Evolutionary conservation across 1,140 invertebrate species (phyloP).

Genomic region (Eulimnadia texana): DNA sequence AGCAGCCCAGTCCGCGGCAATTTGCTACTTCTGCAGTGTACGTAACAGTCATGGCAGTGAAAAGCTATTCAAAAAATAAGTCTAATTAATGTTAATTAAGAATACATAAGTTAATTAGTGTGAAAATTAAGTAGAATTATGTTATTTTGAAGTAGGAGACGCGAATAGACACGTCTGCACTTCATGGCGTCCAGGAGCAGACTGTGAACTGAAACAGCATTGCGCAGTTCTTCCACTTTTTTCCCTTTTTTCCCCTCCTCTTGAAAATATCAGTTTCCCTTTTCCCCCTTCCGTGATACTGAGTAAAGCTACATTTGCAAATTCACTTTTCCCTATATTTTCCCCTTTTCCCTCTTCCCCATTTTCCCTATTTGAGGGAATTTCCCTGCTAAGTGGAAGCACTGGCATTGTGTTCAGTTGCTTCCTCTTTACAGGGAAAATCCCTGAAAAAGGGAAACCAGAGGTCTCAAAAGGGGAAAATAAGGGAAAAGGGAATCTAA

Average conservation of each 20-base stretch:
- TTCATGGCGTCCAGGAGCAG: background rate
- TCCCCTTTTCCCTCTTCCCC: background rate
- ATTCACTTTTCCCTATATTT: background rate
- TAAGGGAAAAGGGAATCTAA: no score
- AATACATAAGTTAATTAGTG: background rate
- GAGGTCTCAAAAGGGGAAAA: no score
- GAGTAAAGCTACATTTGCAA: background rate
- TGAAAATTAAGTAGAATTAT: background rate
- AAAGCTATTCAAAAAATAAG: background rate
- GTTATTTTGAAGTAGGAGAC: background rate
- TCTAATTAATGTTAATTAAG: background rate
- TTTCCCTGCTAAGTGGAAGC: no score
- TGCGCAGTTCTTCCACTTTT: background rate
- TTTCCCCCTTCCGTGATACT: no score
- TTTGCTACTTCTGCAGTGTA: slow-evolving; percentile 33
- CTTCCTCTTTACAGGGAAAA: no score
- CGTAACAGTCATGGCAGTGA: slow-evolving; percentile 29
- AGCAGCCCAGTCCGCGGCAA: slow-evolving; percentile 27
- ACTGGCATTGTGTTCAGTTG: no score
- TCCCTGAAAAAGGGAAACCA: no score
- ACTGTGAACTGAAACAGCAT: no score
- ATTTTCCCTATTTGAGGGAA: background rate
- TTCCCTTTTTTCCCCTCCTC: background rate
- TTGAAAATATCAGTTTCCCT: no score
- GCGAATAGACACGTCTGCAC: background rate